Evolutionary conservation across 2,113 vertebrate species (phyloP).

Genomic region (Hydrolagus affinis): DNA sequence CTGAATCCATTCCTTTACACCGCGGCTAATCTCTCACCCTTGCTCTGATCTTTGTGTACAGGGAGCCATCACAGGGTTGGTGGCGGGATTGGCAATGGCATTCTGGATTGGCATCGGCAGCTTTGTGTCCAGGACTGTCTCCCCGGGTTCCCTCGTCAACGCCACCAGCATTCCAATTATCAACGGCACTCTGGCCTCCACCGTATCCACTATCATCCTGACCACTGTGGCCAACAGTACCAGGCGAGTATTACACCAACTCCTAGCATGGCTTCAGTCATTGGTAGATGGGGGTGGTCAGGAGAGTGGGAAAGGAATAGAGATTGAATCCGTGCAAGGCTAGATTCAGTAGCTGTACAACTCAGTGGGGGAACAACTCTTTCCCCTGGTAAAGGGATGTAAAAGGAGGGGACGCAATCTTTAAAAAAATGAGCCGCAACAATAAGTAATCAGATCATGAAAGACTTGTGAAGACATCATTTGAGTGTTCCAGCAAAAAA

Average conservation of each 20-base stretch:
- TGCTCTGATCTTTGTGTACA: slow-evolving; percentile 38
- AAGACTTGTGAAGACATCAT: too few species aligned
- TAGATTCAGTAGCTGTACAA: too few species aligned
- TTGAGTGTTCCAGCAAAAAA: too few species aligned
- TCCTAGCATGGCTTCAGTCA: fast-evolving
- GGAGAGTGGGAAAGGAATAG: not conserved
- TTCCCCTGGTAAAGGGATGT: too few species aligned
- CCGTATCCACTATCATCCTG: slow-evolving; percentile 49
- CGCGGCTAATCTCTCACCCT: too few species aligned
- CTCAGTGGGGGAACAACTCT: too few species aligned
- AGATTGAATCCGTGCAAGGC: not conserved
- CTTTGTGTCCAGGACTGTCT: slow-evolving; percentile 45
- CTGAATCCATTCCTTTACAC: too few species aligned
- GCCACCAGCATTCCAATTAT: slow-evolving; percentile 38
- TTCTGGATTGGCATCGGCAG: slow-evolving; percentile 88
- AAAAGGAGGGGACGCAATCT: not conserved
- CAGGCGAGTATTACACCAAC: slow-evolving; percentile 45
- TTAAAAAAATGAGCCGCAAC: too few species aligned
- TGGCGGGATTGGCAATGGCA: slow-evolving; percentile 75
- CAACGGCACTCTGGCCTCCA: slow-evolving; percentile 51
- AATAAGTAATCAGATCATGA: not conserved
- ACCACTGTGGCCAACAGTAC: slow-evolving; percentile 38
- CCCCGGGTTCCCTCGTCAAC: slow-evolving; percentile 38
- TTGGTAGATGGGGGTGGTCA: not conserved
- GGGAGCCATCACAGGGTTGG: slow-evolving; percentile 73